Base-by-base conservation (phyloP, 1,140 invertebrate species). In the Metaphire vulgaris region DNA sequence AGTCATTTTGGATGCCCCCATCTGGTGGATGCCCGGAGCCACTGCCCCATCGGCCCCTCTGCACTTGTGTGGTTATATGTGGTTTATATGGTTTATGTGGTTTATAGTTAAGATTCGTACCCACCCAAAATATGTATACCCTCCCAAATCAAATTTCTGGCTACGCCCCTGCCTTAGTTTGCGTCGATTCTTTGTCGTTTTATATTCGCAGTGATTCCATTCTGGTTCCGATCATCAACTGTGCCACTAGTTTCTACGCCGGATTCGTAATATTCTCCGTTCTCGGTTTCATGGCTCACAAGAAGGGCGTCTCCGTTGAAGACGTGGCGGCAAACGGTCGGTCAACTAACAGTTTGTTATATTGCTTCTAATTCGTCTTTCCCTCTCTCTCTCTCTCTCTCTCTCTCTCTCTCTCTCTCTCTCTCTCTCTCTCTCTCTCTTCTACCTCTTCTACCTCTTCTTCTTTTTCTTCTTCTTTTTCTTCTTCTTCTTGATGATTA, bases 221-320 rank as follows among this genome's bases (percentile, higher is more conserved):
- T 28, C 90, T 92, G 0, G 92, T 96, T 33, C 91, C 92, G 32
- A 82, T 92, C 64, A 90, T 94, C 26, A 95, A 95, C 83, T 91
- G 91, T 30, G 85, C 93, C 28, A 93, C 93, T 21, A 93, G 93
- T 83, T 84, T 83, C 15, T 80, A 80, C 14, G 77, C 81, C 2
- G 82, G 82, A n/a, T 80, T 83, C 69, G 81, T 78, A 6, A 80
- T 83, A 21, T 83, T 83, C 70, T 80, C 81, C n/a, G 78, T 83
- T 2, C 72, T 83, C 0, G 83, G 83, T 1, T 83, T 81, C 70
- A 82, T 83, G 82, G 77, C 82, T 0, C 68, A 77, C 2, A 28
- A 80, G 68, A 80, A 80, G 30, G 71, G 72, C 28, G 33, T 78
- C 14, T 31, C 33, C 29, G 70, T 77, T 2, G 65, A n/a, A n/a